These are phyloP conservation scores for Margarornis squamiger DNA, from an alignment of 2,797 vertebrate species.

Conservation along the genomic window DNA sequence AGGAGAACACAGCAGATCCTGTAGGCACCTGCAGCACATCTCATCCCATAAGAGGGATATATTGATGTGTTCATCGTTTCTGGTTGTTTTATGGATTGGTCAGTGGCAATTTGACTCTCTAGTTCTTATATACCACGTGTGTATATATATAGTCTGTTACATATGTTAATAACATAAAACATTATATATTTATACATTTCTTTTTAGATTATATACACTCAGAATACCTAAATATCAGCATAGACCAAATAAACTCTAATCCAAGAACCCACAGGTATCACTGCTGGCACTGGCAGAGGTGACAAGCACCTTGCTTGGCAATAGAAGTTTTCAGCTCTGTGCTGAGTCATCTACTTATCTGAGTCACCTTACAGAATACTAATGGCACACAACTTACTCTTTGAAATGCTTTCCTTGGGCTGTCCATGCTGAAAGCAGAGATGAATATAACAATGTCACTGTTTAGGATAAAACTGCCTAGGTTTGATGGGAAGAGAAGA, in stretches of 20 bases:
- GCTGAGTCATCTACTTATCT: not conserved
- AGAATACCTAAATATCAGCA: not conserved
- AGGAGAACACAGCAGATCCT: not conserved
- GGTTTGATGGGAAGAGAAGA: not conserved
- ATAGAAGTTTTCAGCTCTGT: not conserved
- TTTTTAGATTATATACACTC: not conserved
- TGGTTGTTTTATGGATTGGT: not conserved
- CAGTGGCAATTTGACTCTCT: not conserved
- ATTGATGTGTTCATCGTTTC: not conserved
- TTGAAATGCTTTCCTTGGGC: not conserved
- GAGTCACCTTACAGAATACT: not conserved
- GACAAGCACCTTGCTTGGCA: not conserved
- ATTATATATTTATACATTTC: rapidly evolving
- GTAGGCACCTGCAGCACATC: not conserved
- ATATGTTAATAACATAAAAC: not conserved
- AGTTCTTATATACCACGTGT: not conserved
- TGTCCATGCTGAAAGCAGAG: not conserved
- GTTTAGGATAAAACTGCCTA: not conserved
- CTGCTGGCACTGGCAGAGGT: not conserved
- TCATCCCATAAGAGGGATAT: not conserved
- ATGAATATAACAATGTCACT: not conserved
- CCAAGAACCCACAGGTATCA: not conserved
- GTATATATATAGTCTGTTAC: rapidly evolving
- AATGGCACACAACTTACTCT: not conserved
- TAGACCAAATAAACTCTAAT: not conserved